phyloP scores from a whole-genome alignment of 2,113 vertebrate species.

The Colius striatus region DNA sequence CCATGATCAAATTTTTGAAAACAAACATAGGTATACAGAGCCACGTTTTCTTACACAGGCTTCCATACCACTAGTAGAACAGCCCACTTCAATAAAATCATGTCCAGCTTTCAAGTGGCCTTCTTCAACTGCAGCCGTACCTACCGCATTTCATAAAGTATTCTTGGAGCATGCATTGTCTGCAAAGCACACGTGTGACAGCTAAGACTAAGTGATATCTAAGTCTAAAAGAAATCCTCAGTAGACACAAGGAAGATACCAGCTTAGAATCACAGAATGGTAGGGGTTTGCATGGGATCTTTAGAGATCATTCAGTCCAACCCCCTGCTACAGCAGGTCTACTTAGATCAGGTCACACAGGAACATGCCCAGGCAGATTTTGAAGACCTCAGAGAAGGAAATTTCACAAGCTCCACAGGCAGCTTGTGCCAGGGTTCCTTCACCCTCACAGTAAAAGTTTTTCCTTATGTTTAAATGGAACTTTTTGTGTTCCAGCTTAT shows the following conservation, averaged over 20 bases:
- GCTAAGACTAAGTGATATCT: neutral
- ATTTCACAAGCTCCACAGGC: too few relatives aligned
- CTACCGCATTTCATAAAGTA: neutral
- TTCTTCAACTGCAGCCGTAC: neutral
- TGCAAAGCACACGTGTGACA: neutral
- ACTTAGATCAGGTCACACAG: too few relatives aligned
- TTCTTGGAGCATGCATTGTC: neutral
- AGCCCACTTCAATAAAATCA: neutral
- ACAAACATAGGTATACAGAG: neutral
- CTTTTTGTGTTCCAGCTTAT: too few relatives aligned
- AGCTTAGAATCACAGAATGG: neutral
- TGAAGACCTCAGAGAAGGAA: too few relatives aligned
- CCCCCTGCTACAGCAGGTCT: too few relatives aligned
- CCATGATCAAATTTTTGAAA: neutral
- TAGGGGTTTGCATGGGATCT: too few relatives aligned
- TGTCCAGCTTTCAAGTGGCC: neutral
- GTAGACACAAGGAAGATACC: neutral
- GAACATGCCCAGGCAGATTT: too few relatives aligned
- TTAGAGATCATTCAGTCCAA: too few relatives aligned
- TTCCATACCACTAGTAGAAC: neutral
- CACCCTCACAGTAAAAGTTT: too few relatives aligned
- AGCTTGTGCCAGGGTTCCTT: too few relatives aligned
- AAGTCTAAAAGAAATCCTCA: neutral
- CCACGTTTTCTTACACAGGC: neutral
- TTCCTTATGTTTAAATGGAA: too few relatives aligned